phyloP scores from a whole-genome alignment of 2,888 invertebrate genomes.

The Cephus runcator region DNA sequence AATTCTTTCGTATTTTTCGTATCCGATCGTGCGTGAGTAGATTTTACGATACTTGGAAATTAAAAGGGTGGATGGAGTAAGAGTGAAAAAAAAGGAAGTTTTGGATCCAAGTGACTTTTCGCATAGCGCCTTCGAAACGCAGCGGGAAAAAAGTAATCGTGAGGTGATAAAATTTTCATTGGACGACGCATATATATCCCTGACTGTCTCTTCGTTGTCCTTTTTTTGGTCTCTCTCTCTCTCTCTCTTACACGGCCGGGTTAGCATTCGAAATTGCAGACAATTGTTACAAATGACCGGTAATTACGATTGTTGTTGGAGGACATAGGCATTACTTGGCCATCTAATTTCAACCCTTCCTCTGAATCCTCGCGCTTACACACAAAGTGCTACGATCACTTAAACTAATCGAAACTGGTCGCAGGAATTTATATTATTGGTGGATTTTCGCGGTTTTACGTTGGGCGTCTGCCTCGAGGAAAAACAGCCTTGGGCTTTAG shows the following conservation, averaged over 20 bases:
- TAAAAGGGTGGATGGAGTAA: neutral
- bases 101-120: neutral
- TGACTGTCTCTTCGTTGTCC: neutral
- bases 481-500: neutral
- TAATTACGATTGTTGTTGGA: constrained; percentile 26
- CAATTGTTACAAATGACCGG: constrained; percentile 30
- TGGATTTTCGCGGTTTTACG: neutral
- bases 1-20: neutral
- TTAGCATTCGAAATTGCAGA: constrained; percentile 25
- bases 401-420: neutral
- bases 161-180: neutral
- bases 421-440: neutral
- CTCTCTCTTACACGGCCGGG: constrained; percentile 9
- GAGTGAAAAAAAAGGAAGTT: neutral
- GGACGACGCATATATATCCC: neutral
- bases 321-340: constrained; percentile 21
- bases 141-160: neutral
- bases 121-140: neutral
- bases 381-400: neutral
- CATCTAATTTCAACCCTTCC: neutral
- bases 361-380: neutral
- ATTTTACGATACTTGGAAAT: neutral
- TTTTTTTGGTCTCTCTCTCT: neutral
- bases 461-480: neutral
- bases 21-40: neutral